Conservation (phyloP, 2,888 invertebrate genomes). For the Dioctria linearis region DNA sequence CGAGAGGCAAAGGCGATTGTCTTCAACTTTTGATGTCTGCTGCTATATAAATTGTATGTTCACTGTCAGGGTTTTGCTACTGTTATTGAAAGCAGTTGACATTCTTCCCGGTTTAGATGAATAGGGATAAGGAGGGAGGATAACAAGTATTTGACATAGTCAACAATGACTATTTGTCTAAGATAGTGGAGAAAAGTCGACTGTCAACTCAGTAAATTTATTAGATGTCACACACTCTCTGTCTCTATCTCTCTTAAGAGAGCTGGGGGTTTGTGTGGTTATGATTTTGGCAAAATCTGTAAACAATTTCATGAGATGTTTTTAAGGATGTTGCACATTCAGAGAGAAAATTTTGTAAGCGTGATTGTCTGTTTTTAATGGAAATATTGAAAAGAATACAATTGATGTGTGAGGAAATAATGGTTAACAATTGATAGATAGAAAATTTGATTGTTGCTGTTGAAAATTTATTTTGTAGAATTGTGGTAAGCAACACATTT, state of each 20-base stretch:
- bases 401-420: no score
- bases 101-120: constrained; percentile 18
- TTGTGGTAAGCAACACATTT: no score
- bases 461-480: no score
- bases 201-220: constrained; percentile 34
- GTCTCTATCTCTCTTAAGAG: background rate
- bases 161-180: constrained; percentile 46
- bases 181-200: constrained; percentile 14
- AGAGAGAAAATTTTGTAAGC: no score
- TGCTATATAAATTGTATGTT: constrained; percentile 33
- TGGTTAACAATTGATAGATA: no score
- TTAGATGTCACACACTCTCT: background rate
- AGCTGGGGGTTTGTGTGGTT: background rate
- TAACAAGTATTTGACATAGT: constrained; percentile 49
- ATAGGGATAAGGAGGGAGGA: constrained; percentile 20
- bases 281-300: background rate
- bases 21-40: constrained; percentile 44
- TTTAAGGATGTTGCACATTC: background rate
- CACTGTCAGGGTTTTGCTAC: constrained; percentile 39
- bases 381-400: no score
- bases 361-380: no score
- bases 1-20: constrained; percentile 24
- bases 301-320: background rate
- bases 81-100: constrained; percentile 46
- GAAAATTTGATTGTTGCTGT: no score